Evolutionary conservation across 2,888 invertebrate species (phyloP), one percentile per base, ranked within the genome.

Genomic region (Trypoxylon attenuatum): DNA sequence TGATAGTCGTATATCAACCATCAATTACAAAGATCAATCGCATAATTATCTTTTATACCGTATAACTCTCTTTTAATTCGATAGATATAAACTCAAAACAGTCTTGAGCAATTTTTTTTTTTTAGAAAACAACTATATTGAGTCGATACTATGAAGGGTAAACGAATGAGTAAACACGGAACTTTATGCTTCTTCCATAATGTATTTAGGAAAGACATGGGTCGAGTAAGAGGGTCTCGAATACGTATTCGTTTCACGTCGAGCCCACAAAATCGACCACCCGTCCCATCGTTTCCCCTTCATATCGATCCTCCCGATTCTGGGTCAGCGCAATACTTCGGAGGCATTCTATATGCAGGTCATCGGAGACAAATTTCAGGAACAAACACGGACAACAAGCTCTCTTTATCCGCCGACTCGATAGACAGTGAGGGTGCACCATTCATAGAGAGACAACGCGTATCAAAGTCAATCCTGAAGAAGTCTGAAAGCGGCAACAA

Each of bases 391-490:
- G 91, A 90, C 77, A 90, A 90, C 82, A 92, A 91, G 86, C 90
- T 92, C 75, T 92, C 92, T 70, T 87, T 92, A 71, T 92, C 92
- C 45, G 91, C 90, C 74, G 92, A 93, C 83, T 93, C 93, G 64
- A 91, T 92, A 78, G 92, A 92, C 87, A 89, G 89, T 80, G 88
- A 89, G 59, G 87, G 88, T 25, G 90, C 91, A 77, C 91, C 92
- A 39, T 91, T 91, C 82, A 87, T 91, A 78, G 92, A 92, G 77
- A 89, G 90, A 63, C 91, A 92, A 77, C 88, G 92, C 27, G 89
- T 92, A 76, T 93, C 93, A 60, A 94, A 93, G 85, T 94, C 94
- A 70, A 94, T 94, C 82, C 87, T 94, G 76, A 94, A 94, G 88
- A 94, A 93, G 87, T 92, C 93, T 47, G 92, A 93, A 78, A 89